These are phyloP conservation scores for Pyrochroa serraticornis DNA, from an alignment of 2,888 invertebrate species.

Conservation along the genomic window DNA sequence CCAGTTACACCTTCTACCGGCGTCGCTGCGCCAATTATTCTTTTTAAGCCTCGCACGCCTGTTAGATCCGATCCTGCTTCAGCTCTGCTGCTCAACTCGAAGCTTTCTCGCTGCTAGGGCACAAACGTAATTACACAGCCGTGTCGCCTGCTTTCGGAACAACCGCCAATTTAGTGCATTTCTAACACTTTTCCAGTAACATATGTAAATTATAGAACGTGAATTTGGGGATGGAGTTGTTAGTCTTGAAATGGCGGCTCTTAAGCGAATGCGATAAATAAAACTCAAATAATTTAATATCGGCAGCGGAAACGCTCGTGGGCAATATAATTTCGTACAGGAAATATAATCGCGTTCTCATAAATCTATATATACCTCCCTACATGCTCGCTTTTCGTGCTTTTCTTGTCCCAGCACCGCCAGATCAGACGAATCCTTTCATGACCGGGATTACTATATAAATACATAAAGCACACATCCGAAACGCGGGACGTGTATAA, in stretches of 20 bases:
- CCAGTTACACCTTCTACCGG: slow-evolving; percentile 9
- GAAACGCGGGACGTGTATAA: slow-evolving; percentile 13
- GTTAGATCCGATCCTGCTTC: slow-evolving; percentile 8
- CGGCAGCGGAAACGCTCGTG: slow-evolving; percentile 15
- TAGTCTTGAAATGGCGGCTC: too few relatives aligned
- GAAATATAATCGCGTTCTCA: slow-evolving; percentile 27
- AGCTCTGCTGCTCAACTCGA: background rate
- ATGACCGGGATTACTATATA: slow-evolving; percentile 29
- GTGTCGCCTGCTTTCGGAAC: too few relatives aligned
- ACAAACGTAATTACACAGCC: too few relatives aligned
- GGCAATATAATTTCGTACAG: slow-evolving; percentile 27
- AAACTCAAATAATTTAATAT: slow-evolving; percentile 7
- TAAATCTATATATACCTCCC: slow-evolving; percentile 11
- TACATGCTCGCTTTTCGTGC: slow-evolving; percentile 7
- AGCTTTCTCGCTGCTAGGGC: too few relatives aligned
- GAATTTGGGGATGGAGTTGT: too few relatives aligned
- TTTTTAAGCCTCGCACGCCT: slow-evolving; percentile 19
- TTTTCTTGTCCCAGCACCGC: slow-evolving; percentile 14
- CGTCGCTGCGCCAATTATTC: slow-evolving; percentile 19
- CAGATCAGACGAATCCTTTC: slow-evolving; percentile 28
- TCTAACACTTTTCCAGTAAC: background rate
- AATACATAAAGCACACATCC: slow-evolving; percentile 26
- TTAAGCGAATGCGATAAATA: slow-evolving; percentile 12
- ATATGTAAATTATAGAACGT: slow-evolving; percentile 14
- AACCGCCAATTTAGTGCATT: too few relatives aligned